A percentile compares a stretch with the other conserved stretches of the same genome.
phyloP scores from a whole-genome alignment of 1,140 invertebrate species.

The Temnothorax longispinosus region DNA sequence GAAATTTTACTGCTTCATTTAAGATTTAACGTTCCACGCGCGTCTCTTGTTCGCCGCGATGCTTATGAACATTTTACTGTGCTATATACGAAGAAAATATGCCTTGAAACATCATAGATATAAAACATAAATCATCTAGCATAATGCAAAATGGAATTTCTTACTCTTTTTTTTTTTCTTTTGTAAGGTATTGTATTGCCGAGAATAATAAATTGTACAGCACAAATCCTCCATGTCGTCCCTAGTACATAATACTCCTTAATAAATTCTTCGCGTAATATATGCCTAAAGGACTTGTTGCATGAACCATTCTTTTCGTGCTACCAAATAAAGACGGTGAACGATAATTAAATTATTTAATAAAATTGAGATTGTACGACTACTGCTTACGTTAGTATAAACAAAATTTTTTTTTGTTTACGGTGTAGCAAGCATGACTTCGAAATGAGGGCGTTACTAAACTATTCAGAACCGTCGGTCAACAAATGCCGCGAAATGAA shows the following conservation, averaged over 20 bases:
- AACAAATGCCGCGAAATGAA: not conserved
- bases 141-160: constrained; percentile 6
- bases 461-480: not conserved
- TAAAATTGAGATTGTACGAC: not conserved
- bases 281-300: constrained; percentile 33
- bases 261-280: constrained; percentile 20
- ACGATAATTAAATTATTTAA: constrained; percentile 4
- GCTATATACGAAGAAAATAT: constrained; percentile 40
- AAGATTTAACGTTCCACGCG: constrained; percentile 31
- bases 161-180: not conserved
- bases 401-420: not conserved
- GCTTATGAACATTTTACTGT: constrained; percentile 31
- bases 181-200: not conserved
- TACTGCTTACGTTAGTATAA: not conserved
- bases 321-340: not conserved
- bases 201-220: constrained; percentile 11
- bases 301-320: not conserved
- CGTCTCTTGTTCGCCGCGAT: not conserved
- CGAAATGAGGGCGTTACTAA: not conserved
- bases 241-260: not conserved
- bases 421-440: not conserved
- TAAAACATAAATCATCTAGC: constrained; percentile 37
- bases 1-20: constrained; percentile 56
- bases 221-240: constrained; percentile 1
- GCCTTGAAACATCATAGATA: not conserved